Conservation (phyloP, 2,113 vertebrate species). For the Nansenia antarctica region DNA sequence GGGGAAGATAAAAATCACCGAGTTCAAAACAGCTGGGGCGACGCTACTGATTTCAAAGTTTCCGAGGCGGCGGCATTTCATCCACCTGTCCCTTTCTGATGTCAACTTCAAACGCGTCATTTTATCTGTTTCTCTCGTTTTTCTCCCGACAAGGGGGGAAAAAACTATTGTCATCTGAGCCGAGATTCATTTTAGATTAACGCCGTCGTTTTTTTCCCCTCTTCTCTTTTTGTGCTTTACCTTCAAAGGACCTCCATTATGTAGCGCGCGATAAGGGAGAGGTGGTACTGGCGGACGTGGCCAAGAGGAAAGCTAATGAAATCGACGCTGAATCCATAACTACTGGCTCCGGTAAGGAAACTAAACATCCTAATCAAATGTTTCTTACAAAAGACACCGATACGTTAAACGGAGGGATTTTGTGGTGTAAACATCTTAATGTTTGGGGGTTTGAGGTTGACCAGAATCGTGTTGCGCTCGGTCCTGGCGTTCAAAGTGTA, state of each 20-base stretch:
- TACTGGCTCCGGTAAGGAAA: constrained; percentile 81
- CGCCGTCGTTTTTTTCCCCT: constrained; percentile 43
- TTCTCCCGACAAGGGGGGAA: constrained; percentile 35
- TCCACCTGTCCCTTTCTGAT: constrained; percentile 60
- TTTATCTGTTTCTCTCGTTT: constrained; percentile 59
- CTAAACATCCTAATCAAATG: constrained; percentile 15
- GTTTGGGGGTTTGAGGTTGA: no score
- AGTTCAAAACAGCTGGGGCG: constrained; percentile 58
- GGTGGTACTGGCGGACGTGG: constrained; percentile 92
- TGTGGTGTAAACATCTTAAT: no score
- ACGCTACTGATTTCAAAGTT: constrained; percentile 72
- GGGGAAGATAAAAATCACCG: constrained; percentile 65
- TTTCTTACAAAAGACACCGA: neutral
- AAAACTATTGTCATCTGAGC: constrained; percentile 79
- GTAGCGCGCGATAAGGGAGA: constrained; percentile 94
- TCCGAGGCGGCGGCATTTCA: constrained; percentile 69
- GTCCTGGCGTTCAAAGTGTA: no score
- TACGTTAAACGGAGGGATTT: no score
- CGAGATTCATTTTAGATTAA: constrained; percentile 76
- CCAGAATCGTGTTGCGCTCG: no score
- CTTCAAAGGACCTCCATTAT: constrained; percentile 99
- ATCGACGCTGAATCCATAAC: constrained; percentile 84
- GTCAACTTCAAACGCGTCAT: constrained; percentile 73
- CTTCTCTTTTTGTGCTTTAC: constrained; percentile 85
- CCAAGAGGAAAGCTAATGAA: constrained; percentile 92